phyloP scores from a whole-genome alignment of 2,797 vertebrate species.

The Pseudochromis fuscus region DNA sequence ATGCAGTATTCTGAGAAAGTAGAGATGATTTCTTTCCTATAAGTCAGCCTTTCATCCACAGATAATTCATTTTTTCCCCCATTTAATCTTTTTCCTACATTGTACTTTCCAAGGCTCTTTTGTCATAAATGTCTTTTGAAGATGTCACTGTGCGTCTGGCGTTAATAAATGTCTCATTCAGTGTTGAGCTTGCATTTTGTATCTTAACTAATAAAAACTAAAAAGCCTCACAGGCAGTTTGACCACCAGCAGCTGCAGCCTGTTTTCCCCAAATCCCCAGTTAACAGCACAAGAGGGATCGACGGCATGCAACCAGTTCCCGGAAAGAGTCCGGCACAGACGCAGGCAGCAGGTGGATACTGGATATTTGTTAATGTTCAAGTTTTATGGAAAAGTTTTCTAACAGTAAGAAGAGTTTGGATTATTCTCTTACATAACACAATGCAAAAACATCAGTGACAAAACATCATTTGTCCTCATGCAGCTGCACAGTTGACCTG shows the following conservation, averaged over 20 bases:
- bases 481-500: conserved; percentile 15
- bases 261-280: conserved; percentile 43
- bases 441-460: neutral
- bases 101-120: conserved; percentile 31
- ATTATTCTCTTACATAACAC: neutral
- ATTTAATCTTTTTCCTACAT: neutral
- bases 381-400: conserved; percentile 8
- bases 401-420: neutral
- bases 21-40: conserved; percentile 21
- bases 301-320: conserved; percentile 34
- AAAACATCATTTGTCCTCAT: conserved; percentile 1
- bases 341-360: conserved; percentile 21
- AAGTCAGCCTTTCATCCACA: conserved; percentile 27
- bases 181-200: neutral
- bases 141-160: conserved; percentile 15
- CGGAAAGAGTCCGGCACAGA: conserved; percentile 26
- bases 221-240: conserved; percentile 31
- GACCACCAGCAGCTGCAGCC: conserved; percentile 48
- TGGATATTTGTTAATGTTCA: conserved; percentile 3
- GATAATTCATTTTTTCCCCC: conserved; percentile 2
- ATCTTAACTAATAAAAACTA: conserved; percentile 6
- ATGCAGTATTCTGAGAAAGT: conserved; percentile 8
- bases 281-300: conserved; percentile 35
- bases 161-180: conserved; percentile 12
- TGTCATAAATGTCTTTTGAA: conserved; percentile 28